Base-by-base conservation (phyloP, 2,888 invertebrate genomes). In the Zonitis immaculata region DNA sequence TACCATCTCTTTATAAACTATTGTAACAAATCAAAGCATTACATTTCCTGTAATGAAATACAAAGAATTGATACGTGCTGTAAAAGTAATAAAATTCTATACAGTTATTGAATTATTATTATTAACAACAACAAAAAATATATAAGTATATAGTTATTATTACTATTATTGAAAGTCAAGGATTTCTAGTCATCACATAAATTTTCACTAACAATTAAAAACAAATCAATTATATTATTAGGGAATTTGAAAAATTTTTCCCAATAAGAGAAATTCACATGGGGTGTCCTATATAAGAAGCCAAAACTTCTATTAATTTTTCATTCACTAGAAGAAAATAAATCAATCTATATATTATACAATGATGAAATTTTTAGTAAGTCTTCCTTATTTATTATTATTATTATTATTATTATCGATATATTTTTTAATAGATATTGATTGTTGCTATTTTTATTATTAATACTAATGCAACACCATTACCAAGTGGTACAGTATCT, bases 331-430 rank as follows among this genome's bases (percentile, higher is more conserved):
- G 3, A 11, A 46, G 30, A 30, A 6, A 44, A 25, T 44, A 2
- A 14, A 14, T 16, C 11, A 49, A 14, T 20, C n/a, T n/a, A n/a
- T n/a, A n/a, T n/a, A n/a, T n/a, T n/a, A n/a, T n/a, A 12, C 43
- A 50, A 50, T 42, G 25, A 54, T 54, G 54, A 51, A 51, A 27
- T 20, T 27, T 25, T 42, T 46, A 48, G 55, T 55, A 51, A 51
- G 51, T 47, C 4, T 14, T 44, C 9, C 9, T 44, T 22, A 20
- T 7, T 42, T 43, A 42, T 20, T 12, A 42, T 47, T 51, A 14
- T 20, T 11, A 32, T 14, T 35, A n/a, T 28, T 26, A 35, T 14
- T 42, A 20, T 4, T n/a, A n/a, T n/a, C 9, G 20, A 28, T 43
- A 35, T 44, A 16, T 12, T 39, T 35, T 16, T 46, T 45, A 27